These are phyloP conservation scores for Xestobium rufovillosum DNA, from an alignment of 2,888 invertebrate species.

Conservation along the genomic window DNA sequence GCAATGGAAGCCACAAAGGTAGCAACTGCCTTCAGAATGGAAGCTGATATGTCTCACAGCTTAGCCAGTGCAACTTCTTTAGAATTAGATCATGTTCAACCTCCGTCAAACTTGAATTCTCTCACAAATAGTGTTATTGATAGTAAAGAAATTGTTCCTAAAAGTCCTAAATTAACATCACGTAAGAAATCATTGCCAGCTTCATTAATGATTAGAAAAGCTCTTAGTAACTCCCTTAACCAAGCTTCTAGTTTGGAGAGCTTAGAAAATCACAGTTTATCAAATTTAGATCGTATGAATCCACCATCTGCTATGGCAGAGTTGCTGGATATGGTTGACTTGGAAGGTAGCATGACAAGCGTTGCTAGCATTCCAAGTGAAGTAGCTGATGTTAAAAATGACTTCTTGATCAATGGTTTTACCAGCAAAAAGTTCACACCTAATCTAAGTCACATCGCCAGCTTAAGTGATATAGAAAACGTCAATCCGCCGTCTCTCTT, in stretches of 20 bases:
- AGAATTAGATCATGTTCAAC: slow-evolving; percentile 67
- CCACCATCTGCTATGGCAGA: slow-evolving; percentile 75
- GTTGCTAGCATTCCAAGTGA: slow-evolving; percentile 79
- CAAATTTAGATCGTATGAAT: slow-evolving; percentile 71
- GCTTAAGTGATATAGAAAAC: slow-evolving; percentile 55
- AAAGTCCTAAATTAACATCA: slow-evolving; percentile 32
- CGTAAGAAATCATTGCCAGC: slow-evolving; percentile 63
- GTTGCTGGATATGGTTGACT: slow-evolving; percentile 53
- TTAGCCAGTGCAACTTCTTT: slow-evolving; percentile 53
- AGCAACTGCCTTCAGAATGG: slow-evolving; percentile 49
- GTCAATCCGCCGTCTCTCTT: slow-evolving; percentile 66
- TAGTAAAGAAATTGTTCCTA: slow-evolving; percentile 34
- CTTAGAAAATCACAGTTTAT: slow-evolving; percentile 52
- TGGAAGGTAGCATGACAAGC: slow-evolving; percentile 77
- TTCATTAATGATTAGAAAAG: slow-evolving; percentile 63
- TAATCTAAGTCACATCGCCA: slow-evolving; percentile 18
- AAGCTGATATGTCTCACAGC: slow-evolving; percentile 52
- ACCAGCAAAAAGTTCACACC: slow-evolving; percentile 30
- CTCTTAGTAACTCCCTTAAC: slow-evolving; percentile 49
- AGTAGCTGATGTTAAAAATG: slow-evolving; percentile 51
- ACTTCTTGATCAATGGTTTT: slow-evolving; percentile 40
- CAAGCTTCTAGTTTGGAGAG: slow-evolving; percentile 53
- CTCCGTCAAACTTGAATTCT: slow-evolving; percentile 71
- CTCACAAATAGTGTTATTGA: slow-evolving; percentile 42
- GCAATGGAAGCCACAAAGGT: slow-evolving; percentile 69